A percentile compares a stretch with the other conserved stretches of the same genome.
phyloP scores from a whole-genome alignment of 2,113 vertebrate genomes.

The Dicerorhinus sumatrensis region DNA sequence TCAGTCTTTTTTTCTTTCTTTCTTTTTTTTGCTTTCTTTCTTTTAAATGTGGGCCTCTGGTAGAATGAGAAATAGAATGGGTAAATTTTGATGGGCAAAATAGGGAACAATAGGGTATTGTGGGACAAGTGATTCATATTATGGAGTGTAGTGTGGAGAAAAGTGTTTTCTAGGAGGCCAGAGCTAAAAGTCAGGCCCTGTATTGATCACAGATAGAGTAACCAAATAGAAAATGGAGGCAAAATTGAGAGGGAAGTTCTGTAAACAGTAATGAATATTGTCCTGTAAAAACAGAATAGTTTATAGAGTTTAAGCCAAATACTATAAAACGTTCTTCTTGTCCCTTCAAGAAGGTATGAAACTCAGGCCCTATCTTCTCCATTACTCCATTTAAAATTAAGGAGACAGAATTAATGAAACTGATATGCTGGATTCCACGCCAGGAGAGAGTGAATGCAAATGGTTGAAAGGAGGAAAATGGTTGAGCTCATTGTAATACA shows the following conservation, averaged over 20 bases:
- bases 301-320: constrained; percentile 17
- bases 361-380: not conserved
- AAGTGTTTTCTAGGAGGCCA: not conserved
- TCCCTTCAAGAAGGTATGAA: not conserved
- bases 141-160: not conserved
- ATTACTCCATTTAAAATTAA: constrained; percentile 23
- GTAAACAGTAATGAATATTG: not conserved
- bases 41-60: not conserved
- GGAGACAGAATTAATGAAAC: constrained; percentile 32
- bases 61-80: constrained; percentile 38
- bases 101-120: not conserved
- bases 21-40: not conserved
- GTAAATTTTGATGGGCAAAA: not conserved
- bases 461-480: not conserved
- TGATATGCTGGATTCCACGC: not conserved
- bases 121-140: not conserved
- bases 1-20: not conserved
- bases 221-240: not conserved
- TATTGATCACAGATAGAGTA: not conserved
- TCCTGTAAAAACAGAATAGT: not conserved
- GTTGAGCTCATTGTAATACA: not conserved
- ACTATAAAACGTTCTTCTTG: not conserved
- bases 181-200: not conserved
- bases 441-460: not conserved
- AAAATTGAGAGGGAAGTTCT: constrained; percentile 21